A percentile compares a stretch with the other conserved stretches of the same genome.
Conservation (phyloP, 2,797 vertebrate genomes). For the Anisognathus igniventris region DNA sequence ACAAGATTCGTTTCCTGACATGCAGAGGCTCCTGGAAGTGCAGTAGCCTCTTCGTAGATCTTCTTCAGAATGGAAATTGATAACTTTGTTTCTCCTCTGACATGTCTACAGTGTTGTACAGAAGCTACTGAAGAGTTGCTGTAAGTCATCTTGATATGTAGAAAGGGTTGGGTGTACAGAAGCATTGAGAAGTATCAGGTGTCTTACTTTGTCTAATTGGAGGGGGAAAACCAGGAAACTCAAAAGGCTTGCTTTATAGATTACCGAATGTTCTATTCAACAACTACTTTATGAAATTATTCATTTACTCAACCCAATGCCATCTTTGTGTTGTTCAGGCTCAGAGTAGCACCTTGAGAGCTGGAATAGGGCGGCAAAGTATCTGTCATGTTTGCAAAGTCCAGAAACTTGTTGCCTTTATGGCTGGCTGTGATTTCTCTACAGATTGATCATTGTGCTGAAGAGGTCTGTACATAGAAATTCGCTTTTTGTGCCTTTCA, state of each 20-base stretch:
- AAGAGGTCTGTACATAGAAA: neutral
- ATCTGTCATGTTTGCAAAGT: neutral
- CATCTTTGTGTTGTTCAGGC: neutral
- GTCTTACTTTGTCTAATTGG: neutral
- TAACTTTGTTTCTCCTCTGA: neutral
- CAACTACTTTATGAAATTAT: neutral
- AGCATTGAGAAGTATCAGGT: neutral
- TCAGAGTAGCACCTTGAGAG: neutral
- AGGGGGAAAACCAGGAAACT: neutral
- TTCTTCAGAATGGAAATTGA: neutral
- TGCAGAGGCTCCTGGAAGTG: neutral
- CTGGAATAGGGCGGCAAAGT: neutral
- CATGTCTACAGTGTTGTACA: neutral
- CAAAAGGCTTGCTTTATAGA: neutral
- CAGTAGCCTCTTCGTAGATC: neutral
- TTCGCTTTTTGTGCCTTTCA: neutral
- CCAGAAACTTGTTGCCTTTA: neutral
- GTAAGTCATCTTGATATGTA: neutral
- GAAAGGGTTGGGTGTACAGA: neutral
- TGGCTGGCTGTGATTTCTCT: neutral
- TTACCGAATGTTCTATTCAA: neutral
- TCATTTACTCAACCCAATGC: neutral
- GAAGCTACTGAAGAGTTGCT: neutral
- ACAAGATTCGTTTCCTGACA: neutral
- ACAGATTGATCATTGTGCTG: neutral